A percentile compares a stretch with the other conserved stretches of the same genome.
Conservation (phyloP, 2,113 vertebrate genomes). For the Laticauda colubrina region DNA sequence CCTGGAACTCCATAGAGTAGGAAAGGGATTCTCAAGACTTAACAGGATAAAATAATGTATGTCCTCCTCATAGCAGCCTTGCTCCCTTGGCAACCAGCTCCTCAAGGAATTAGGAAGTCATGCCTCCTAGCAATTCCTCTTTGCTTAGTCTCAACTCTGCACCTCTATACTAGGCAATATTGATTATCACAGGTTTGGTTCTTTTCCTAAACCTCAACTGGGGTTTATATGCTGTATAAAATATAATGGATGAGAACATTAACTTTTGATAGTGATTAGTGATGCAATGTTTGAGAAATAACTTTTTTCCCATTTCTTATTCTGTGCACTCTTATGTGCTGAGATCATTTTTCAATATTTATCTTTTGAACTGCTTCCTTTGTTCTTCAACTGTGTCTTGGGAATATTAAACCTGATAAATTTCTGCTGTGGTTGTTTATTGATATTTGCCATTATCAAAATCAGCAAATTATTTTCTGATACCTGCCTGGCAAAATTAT, state of each 20-base stretch:
- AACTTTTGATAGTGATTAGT: background rate
- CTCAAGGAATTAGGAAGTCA: background rate
- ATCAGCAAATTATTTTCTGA: background rate
- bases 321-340: background rate
- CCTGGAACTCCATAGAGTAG: background rate
- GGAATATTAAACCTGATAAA: background rate
- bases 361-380: background rate
- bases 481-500: background rate
- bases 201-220: background rate
- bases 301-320: background rate
- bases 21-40: constrained; percentile 3
- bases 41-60: background rate
- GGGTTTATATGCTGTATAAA: background rate
- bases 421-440: background rate
- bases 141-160: background rate
- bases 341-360: background rate
- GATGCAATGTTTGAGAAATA: background rate
- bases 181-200: background rate
- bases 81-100: constrained; percentile 4
- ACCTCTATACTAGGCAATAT: background rate
- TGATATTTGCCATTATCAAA: background rate
- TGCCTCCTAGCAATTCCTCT: background rate
- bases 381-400: background rate
- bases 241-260: background rate
- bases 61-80: constrained; percentile 9